Base-by-base conservation (phyloP, 2,888 invertebrate genomes). In the Amphimallon solstitiale region DNA sequence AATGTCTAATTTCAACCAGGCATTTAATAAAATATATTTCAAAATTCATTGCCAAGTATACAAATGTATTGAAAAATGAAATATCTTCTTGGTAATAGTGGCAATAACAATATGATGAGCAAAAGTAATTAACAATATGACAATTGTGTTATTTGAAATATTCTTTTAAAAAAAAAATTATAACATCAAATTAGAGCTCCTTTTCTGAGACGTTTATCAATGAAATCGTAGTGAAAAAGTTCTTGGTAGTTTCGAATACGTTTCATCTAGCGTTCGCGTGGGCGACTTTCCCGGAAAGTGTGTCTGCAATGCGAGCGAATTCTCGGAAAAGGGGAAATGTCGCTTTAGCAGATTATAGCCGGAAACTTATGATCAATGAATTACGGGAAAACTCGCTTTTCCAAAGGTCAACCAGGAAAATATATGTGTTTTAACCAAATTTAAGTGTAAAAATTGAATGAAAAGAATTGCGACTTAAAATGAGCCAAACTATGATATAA, bases 221-320 rank as follows among this genome's bases (percentile, higher is more conserved):
- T 43, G 9, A 7, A 9, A 19, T 45, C 19, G 10, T 45, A 45
- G 10, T 17, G 1, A 1, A 10, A 4, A 19, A 45, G 1, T 17
- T 45, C 19, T 45, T 3, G 10, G 5, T 7, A 15, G 10, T 19
- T 19, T 19, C 9, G 9, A 19, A 17, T 19, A 7, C 10, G n/a
- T 19, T n/a, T 19, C 7, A 10, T 12, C 21, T 6, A 60, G 45
- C n/a, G 2, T 15, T 2, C 19, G 29, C 19, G 54, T 54, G 46
- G 63, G 63, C 54, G 35, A n/a, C 23, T 43, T 63, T 54, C 63
- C 45, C 21, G 63, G 63, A 63, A 63, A 63, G 43, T 43, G 34
- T 17, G 52, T 34, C 54, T 54, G 63, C 63, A 63, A 4, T 52
- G 19, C 51, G 63, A 17, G 34, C n/a, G 12, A 23, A 14, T 63